Percentiles rank a stretch among this genome's conserved stretches.
Conservation (phyloP, 2,113 vertebrate genomes). For the Aptenodytes forsteri region DNA sequence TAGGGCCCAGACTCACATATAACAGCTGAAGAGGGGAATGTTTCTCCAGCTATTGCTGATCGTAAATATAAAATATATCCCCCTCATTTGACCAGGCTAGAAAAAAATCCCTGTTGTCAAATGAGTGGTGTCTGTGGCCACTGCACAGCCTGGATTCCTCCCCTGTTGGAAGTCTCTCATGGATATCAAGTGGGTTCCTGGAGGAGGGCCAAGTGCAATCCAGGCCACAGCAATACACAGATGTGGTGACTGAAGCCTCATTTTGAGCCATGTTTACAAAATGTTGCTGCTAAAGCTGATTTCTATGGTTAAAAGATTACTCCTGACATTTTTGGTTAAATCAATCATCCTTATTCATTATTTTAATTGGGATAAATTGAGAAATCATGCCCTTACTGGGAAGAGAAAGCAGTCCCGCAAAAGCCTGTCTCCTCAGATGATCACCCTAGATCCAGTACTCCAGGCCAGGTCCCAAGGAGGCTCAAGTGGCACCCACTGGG, state of each 20-base stretch:
- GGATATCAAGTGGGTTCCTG: slow-evolving; percentile 15
- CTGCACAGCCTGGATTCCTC: background rate
- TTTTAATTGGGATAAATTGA: background rate
- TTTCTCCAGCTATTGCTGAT: background rate
- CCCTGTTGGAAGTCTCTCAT: background rate
- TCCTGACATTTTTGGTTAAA: background rate
- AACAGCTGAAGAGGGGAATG: background rate
- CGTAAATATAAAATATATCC: background rate
- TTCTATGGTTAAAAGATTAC: background rate
- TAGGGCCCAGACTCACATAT: background rate
- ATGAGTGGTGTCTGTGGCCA: background rate
- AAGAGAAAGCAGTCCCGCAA: background rate
- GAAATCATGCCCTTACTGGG: fast-evolving
- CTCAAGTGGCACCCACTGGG: background rate
- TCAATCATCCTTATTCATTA: background rate
- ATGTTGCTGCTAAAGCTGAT: background rate
- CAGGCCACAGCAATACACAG: background rate
- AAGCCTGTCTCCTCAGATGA: background rate
- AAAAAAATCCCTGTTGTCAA: background rate
- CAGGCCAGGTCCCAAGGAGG: background rate
- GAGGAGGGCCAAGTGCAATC: background rate
- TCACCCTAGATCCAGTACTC: background rate
- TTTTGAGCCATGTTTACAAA: background rate
- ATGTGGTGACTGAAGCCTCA: background rate
- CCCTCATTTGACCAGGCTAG: background rate